phyloP scores from a whole-genome alignment of 2,797 vertebrate species.

The Crypturellus tataupa region DNA sequence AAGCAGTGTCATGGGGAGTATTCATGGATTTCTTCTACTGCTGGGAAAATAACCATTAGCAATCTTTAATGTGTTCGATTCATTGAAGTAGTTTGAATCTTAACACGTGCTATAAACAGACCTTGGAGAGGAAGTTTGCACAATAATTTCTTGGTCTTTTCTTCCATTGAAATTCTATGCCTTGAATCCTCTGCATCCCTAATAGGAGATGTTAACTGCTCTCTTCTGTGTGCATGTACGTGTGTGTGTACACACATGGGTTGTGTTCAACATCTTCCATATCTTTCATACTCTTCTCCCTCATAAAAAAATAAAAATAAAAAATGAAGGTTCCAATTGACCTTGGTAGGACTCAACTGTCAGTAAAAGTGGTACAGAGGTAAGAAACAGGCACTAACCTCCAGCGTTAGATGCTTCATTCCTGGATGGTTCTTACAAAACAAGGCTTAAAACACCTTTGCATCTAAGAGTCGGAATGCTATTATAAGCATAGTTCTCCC shows the following conservation, averaged over 20 bases:
- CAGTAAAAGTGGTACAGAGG: not conserved
- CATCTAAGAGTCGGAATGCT: not conserved
- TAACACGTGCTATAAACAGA: not conserved
- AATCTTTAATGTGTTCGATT: not conserved
- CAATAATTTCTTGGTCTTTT: constrained; percentile 6
- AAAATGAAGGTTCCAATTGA: not conserved
- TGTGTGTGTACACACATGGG: not conserved
- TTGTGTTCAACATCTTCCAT: not conserved
- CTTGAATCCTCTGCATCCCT: not conserved
- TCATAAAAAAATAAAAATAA: not conserved
- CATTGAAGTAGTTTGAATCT: not conserved
- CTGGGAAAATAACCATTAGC: not conserved
- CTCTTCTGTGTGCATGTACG: not conserved
- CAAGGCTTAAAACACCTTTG: not conserved
- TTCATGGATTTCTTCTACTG: not conserved
- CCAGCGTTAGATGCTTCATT: not conserved
- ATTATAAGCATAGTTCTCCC: not conserved
- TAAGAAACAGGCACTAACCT: not conserved
- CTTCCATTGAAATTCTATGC: not conserved
- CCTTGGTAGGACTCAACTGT: not conserved
- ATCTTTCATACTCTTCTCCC: not conserved
- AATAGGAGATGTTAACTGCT: not conserved
- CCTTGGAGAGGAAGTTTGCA: not conserved
- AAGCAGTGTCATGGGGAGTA: not conserved
- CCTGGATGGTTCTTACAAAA: not conserved